A percentile compares a stretch with the other conserved stretches of the same genome.
Evolutionary conservation across 64 coral and sea anemone species (phyloP).

Genomic region (Pocillopora verrucosa): DNA sequence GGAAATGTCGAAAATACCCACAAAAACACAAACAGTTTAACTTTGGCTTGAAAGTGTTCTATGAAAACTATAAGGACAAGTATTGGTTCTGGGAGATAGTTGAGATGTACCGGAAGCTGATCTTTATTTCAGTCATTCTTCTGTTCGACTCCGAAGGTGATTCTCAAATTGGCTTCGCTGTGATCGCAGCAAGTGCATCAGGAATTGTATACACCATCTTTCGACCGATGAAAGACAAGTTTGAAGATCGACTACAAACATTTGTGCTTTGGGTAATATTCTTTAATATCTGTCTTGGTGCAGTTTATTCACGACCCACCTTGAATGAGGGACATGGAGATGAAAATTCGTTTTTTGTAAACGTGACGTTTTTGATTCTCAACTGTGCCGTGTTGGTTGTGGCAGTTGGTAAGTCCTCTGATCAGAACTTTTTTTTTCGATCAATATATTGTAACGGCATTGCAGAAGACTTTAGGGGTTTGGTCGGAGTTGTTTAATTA

Average conservation of each 20-base stretch:
- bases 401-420: background rate
- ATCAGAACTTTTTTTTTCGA: too few species aligned
- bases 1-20: slow-evolving; percentile 19
- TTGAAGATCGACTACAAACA: slow-evolving; percentile 5
- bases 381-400: background rate
- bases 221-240: slow-evolving; percentile 8
- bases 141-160: background rate
- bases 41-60: slow-evolving; percentile 12
- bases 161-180: background rate
- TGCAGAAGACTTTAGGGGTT: too few species aligned
- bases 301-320: background rate
- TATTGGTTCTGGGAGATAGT: slow-evolving; percentile 15
- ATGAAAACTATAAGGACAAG: slow-evolving; percentile 4
- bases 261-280: slow-evolving; percentile 1
- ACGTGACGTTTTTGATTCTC: background rate
- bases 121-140: background rate
- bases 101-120: slow-evolving; percentile 15
- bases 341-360: background rate
- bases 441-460: too few species aligned
- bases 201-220: background rate
- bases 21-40: background rate
- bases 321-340: background rate
- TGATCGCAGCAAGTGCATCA: background rate
- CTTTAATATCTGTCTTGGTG: slow-evolving; percentile 1
- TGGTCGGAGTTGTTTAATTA: too few species aligned